Evolutionary conservation across 1,140 invertebrate species (phyloP).

Genomic region (Belonocnema kinseyi): DNA sequence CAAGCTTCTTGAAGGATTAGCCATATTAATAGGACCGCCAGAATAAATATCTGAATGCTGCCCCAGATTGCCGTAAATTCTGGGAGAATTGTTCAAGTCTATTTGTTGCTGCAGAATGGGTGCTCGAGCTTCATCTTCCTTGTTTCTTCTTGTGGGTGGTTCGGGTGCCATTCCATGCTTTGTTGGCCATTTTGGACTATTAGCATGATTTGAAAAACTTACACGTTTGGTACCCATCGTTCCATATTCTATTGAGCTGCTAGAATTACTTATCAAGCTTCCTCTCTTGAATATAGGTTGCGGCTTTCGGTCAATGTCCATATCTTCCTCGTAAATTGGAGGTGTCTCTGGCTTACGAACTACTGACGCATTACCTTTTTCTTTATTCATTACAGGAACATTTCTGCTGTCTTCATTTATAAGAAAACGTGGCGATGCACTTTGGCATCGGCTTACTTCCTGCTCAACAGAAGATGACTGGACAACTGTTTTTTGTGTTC

Average conservation of each 20-base stretch:
- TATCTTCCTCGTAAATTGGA: constrained; percentile 53
- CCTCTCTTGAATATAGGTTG: constrained; percentile 77
- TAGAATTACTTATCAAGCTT: constrained; percentile 68
- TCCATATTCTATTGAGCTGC: constrained; percentile 63
- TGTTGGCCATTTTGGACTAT: constrained; percentile 72
- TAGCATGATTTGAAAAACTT: constrained; percentile 73
- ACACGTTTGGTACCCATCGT: constrained; percentile 72
- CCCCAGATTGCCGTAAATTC: constrained; percentile 19
- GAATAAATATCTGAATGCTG: constrained; percentile 31
- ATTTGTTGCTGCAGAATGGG: neutral
- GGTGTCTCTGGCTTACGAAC: constrained; percentile 38
- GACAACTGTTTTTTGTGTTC: constrained; percentile 8
- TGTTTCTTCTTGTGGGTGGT: constrained; percentile 74
- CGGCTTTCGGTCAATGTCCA: constrained; percentile 47
- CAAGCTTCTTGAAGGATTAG: constrained; percentile 31
- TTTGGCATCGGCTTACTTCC: constrained; percentile 53
- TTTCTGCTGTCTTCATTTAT: constrained; percentile 57
- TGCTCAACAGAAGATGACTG: constrained; percentile 30
- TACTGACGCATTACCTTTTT: neutral
- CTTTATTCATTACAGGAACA: constrained; percentile 36
- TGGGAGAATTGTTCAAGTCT: neutral
- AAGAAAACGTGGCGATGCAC: constrained; percentile 58
- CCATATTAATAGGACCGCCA: neutral
- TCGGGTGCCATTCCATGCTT: constrained; percentile 76
- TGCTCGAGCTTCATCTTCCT: constrained; percentile 50